These are phyloP conservation scores for Lasius platythorax DNA, from an alignment of 2,888 invertebrate genomes.

Conservation along the genomic window DNA sequence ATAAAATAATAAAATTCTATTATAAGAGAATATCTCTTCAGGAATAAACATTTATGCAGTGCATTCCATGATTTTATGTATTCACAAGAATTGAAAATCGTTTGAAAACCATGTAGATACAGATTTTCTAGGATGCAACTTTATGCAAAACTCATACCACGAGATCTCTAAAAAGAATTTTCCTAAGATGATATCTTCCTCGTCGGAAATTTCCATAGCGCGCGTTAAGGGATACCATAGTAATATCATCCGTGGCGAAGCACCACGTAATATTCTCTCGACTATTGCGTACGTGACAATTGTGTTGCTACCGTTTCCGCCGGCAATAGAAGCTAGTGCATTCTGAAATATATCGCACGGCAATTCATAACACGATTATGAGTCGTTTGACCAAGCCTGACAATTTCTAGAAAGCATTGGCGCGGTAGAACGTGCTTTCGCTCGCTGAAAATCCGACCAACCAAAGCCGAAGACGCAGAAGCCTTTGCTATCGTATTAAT, in stretches of 20 bases:
- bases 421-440: not conserved
- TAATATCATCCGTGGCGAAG: conserved; percentile 34
- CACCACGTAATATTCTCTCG: conserved; percentile 6
- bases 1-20: not conserved
- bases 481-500: conserved; percentile 11
- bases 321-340: not conserved
- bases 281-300: conserved; percentile 44
- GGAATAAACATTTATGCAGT: not conserved
- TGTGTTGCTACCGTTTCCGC: not conserved
- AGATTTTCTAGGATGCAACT: not conserved
- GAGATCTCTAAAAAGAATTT: not conserved
- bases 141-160: not conserved
- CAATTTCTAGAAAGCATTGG: conserved; percentile 38
- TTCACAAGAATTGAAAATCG: not conserved
- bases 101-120: not conserved
- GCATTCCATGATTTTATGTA: not conserved
- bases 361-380: conserved; percentile 46
- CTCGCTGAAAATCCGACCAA: not conserved
- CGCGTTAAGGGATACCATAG: conserved; percentile 19
- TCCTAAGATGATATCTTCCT: not conserved
- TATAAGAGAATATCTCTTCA: not conserved
- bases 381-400: conserved; percentile 26
- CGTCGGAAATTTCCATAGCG: conserved; percentile 6
- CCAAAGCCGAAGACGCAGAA: not conserved
- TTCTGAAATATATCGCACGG: conserved; percentile 15